Evolutionary conservation across 2,888 invertebrate species (phyloP), one percentile per base, ranked within the genome.

Genomic region (Zonitis immaculata): DNA sequence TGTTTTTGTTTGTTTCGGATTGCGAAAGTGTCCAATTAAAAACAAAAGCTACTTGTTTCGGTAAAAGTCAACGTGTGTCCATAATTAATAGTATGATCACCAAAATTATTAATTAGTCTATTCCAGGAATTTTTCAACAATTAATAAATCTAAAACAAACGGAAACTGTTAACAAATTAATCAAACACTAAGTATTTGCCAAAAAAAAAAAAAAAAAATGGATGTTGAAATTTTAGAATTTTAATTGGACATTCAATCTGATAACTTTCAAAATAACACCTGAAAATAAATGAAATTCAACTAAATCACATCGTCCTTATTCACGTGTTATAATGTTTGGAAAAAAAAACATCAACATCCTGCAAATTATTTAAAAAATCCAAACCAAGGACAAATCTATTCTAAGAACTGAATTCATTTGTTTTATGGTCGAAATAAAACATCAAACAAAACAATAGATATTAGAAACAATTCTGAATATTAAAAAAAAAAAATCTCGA

Each of bases 281-380:
- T 2, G 14, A 32, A 5, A 35, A 35, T 16, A 11, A 44, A 44
- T 43, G 7, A 49, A 47, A 32, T 28, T 43, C 28, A 47, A 14
- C 47, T 51, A 51, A 54, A 16, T 54, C 54, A 54, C 14, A 43
- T 46, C 42, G 47, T 54, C 47, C 47, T 47, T 47, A 44, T 44
- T 45, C 47, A 51, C 32, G 42, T 49, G 57, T 50, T 2, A 3
- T 57, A 57, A 57, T 57, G 54, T 43, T 48, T 46, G 44, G 51
- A 57, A 57, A 57, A 57, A 54, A 47, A n/a, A n/a, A n/a, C n/a
- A 51, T 39, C 39, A 12, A 54, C 57, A 57, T 57, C 57, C 57
- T 57, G 57, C 32, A 30, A 47, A 51, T 47, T 39, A 52, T 56
- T 56, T 47, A 46, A 35, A 53, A n/a, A n/a, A n/a, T n/a, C n/a